Conservation (phyloP, 2,888 invertebrate genomes). For the Thalpophila matura region DNA sequence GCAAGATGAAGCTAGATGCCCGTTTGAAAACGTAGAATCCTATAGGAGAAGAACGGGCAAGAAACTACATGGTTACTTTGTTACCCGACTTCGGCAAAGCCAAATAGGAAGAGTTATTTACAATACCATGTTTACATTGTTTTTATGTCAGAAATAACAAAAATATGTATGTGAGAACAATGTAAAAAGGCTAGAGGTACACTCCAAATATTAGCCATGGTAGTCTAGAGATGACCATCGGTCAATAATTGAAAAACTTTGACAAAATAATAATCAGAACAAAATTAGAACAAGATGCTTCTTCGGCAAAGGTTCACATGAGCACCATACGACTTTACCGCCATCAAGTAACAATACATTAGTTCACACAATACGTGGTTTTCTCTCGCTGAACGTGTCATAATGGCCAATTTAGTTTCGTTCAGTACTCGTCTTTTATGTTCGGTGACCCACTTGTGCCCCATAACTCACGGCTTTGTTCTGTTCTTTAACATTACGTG, state of each 20-base stretch:
- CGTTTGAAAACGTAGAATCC: no score
- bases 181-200: no score
- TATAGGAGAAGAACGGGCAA: no score
- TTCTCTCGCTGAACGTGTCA: conserved; percentile 48
- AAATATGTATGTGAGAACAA: no score
- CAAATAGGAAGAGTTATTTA: no score
- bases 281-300: conserved; percentile 7
- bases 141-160: no score
- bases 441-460: conserved; percentile 45
- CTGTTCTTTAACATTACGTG: conserved; percentile 17
- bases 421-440: conserved; percentile 32
- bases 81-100: no score
- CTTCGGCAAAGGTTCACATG: conserved; percentile 30
- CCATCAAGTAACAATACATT: conserved; percentile 24
- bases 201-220: no score
- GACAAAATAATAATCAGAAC: neutral
- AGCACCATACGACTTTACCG: conserved; percentile 4
- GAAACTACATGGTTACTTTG: no score
- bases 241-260: conserved; percentile 16
- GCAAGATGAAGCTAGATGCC: no score
- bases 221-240: no score
- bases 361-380: conserved; percentile 30
- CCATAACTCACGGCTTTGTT: conserved; percentile 48
- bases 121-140: no score
- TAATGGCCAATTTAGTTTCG: conserved; percentile 49